These are phyloP conservation scores for Sternotherus odoratus DNA, from an alignment of 2,797 vertebrate genomes.

Conservation along the genomic window DNA sequence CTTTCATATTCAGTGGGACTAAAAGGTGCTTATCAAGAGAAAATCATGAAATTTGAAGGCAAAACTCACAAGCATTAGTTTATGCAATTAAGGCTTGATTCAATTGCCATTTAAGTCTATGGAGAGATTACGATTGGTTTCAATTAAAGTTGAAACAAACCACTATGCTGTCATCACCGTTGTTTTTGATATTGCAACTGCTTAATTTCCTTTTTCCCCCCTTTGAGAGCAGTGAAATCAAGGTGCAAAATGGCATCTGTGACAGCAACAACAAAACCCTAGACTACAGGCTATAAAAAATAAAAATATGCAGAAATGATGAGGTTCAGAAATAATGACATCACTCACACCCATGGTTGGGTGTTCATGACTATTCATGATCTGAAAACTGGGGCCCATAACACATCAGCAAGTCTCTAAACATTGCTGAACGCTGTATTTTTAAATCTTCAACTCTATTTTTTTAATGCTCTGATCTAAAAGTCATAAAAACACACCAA, in stretches of 20 bases:
- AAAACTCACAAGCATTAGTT: neutral
- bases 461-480: neutral
- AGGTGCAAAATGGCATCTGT: neutral
- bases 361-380: neutral
- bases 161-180: neutral
- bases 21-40: neutral
- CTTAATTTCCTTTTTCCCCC: neutral
- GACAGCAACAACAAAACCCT: neutral
- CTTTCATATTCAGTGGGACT: neutral
- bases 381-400: neutral
- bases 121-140: neutral
- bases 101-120: neutral
- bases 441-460: neutral
- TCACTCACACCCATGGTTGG: neutral
- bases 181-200: neutral
- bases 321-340: neutral
- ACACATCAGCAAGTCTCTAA: neutral
- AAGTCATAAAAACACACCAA: slow-evolving; percentile 14
- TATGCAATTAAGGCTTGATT: neutral
- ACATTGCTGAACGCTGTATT: neutral
- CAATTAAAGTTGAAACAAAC: neutral
- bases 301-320: neutral
- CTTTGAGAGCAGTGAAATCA: neutral
- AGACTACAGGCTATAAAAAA: neutral
- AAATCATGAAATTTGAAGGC: neutral